Evolutionary conservation across 2,888 invertebrate species (phyloP).

Genomic region (Carcina quercana): DNA sequence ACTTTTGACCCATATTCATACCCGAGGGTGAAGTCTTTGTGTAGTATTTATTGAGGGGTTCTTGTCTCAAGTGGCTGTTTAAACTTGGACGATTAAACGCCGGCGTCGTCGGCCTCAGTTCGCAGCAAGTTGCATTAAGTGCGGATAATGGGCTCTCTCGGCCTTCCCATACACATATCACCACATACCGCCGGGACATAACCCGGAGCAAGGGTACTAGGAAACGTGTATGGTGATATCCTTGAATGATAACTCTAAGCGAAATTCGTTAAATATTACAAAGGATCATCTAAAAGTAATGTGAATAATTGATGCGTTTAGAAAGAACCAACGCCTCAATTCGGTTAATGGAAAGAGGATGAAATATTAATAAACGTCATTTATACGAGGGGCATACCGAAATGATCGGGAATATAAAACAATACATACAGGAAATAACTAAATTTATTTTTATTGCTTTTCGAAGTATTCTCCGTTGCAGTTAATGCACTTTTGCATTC

Average conservation of each 20-base stretch:
- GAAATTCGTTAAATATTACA: background rate
- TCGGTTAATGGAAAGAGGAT: background rate
- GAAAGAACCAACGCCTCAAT: background rate
- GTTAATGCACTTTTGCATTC: too few relatives aligned
- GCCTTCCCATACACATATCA: slow-evolving; percentile 21
- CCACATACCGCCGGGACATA: too few relatives aligned
- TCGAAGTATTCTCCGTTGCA: too few relatives aligned
- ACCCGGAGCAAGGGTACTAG: too few relatives aligned
- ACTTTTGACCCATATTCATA: slow-evolving; percentile 29
- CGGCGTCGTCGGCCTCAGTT: slow-evolving; percentile 24
- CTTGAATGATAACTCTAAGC: background rate
- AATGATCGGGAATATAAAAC: too few relatives aligned
- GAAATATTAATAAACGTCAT: background rate
- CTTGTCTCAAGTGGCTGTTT: slow-evolving; percentile 26
- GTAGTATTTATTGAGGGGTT: slow-evolving; percentile 29
- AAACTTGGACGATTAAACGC: slow-evolving; percentile 39
- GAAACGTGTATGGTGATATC: too few relatives aligned
- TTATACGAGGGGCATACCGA: too few relatives aligned
- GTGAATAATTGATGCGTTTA: background rate
- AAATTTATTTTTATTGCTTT: too few relatives aligned
- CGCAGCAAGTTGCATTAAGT: slow-evolving; percentile 36
- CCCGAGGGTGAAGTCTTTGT: slow-evolving; percentile 26
- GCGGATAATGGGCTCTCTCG: slow-evolving; percentile 28
- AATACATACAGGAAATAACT: too few relatives aligned
- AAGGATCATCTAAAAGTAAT: background rate